phyloP scores from a whole-genome alignment of 2,797 vertebrate genomes.

The Labroides dimidiatus region DNA sequence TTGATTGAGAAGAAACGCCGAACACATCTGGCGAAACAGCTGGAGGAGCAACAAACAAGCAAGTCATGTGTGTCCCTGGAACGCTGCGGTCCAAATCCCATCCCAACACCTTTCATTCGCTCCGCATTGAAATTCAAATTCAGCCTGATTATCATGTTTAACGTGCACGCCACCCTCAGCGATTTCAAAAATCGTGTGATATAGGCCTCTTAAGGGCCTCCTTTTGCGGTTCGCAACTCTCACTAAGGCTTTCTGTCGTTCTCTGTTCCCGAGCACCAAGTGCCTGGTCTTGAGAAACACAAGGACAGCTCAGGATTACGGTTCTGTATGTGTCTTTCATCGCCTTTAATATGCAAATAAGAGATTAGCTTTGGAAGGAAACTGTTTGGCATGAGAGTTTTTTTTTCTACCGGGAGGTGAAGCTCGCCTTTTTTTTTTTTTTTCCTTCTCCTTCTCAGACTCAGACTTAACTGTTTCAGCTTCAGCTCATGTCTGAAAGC shows the following conservation, averaged over 20 bases:
- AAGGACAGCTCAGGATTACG: constrained; percentile 75
- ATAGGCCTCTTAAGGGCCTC: constrained; percentile 53
- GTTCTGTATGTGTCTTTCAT: constrained; percentile 70
- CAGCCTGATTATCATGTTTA: constrained; percentile 71
- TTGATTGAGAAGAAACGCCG: no score
- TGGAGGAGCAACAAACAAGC: constrained; percentile 9
- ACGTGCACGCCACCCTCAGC: constrained; percentile 69
- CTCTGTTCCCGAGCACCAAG: constrained; percentile 61
- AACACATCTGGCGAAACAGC: constrained; percentile 21
- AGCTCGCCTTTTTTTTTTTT: constrained; percentile 55
- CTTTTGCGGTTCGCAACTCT: constrained; percentile 45
- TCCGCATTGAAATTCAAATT: constrained; percentile 74
- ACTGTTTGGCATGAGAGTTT: constrained; percentile 65
- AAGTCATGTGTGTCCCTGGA: constrained; percentile 30
- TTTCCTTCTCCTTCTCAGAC: constrained; percentile 26
- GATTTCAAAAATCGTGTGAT: constrained; percentile 60
- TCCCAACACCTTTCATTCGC: constrained; percentile 55
- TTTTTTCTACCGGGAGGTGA: constrained; percentile 68
- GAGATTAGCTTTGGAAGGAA: constrained; percentile 76
- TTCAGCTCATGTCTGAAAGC: neutral
- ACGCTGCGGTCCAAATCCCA: constrained; percentile 38
- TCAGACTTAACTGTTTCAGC: constrained; percentile 40
- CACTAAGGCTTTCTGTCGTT: constrained; percentile 63
- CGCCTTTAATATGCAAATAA: constrained; percentile 83
- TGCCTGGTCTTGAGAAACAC: constrained; percentile 74